phyloP scores from a whole-genome alignment of 2,113 vertebrate genomes.

The Propithecus coquereli region DNA sequence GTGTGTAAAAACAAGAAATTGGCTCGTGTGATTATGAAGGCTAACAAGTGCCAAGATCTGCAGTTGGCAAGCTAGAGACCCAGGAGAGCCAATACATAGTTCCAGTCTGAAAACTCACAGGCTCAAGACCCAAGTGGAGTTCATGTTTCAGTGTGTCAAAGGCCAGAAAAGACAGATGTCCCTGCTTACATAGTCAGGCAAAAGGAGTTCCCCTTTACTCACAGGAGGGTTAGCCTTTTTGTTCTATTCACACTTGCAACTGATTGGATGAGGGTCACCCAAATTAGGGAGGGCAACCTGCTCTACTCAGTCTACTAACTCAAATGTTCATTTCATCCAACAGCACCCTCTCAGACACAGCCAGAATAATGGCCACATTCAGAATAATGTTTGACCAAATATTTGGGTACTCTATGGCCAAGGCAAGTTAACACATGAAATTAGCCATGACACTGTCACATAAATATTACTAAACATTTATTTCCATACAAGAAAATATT shows the following conservation, averaged over 20 bases:
- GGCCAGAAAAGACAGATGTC: background rate
- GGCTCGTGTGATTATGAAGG: background rate
- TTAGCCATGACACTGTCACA: background rate
- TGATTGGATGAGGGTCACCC: background rate
- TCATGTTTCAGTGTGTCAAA: background rate
- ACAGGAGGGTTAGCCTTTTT: background rate
- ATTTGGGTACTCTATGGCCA: no score
- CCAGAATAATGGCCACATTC: background rate
- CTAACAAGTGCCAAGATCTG: background rate
- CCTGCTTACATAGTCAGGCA: background rate
- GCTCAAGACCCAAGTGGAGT: background rate
- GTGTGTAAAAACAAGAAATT: background rate
- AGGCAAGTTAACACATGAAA: background rate
- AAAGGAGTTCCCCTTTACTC: no score
- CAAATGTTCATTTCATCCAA: no score
- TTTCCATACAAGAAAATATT: slow-evolving; percentile 13
- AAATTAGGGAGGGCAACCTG: background rate
- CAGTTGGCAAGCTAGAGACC: background rate
- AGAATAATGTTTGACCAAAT: background rate
- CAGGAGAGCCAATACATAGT: background rate
- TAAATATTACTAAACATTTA: background rate
- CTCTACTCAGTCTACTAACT: background rate
- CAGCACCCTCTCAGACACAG: background rate
- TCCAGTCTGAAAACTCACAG: background rate
- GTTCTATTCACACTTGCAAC: background rate